Evolutionary conservation across 2,888 invertebrate genomes (phyloP), one percentile per base, ranked within the genome.

Genomic region (Drosophila engyochracea): DNA sequence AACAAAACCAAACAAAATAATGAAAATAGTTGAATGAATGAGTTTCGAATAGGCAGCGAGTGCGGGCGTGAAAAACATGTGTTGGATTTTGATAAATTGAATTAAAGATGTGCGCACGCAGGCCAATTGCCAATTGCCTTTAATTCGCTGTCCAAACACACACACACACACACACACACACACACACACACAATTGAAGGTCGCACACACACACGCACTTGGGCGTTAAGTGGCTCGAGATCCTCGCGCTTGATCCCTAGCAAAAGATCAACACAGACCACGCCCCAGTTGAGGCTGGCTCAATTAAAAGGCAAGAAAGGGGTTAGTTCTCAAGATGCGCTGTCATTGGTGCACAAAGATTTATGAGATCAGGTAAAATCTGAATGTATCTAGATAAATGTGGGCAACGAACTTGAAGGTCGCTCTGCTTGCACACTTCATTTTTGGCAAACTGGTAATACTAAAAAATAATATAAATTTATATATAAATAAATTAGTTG

Each of bases 81-180:
- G 89, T 55, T 82, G 73, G 71, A 80, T 82, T 84, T 80, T 87
- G 76, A 89, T 89, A 72, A 85, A 87, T 85, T 89, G 70, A 72
- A 84, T 79, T 58, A 55, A 72, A 68, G 62, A 70, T 51, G 68
- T 49, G 60, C n/a, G 66, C 25, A 25, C 60, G 63, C n/a, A 30
- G 55, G 35, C 31, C 55, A 44, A 60, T 67, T 63, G 70, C 67
- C 81, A 76, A 79, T 76, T 83, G 79, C 57, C 68, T 71, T 74
- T 82, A 74, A 79, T 74, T 83, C 71, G 72, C 60, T 83, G 74
- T 71, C 71, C 72, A 80, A 80, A 76, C 84, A 79, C 70, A 69
- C 65, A 63, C 54, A 33, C 37, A 33, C 25, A 79, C 70, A 69
- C 65, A 63, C 51, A 33, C 37, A 33, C 25, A 37, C 44, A 51